These are phyloP conservation scores for Xanthia togata DNA, from an alignment of 2,888 invertebrate genomes.

Conservation along the genomic window DNA sequence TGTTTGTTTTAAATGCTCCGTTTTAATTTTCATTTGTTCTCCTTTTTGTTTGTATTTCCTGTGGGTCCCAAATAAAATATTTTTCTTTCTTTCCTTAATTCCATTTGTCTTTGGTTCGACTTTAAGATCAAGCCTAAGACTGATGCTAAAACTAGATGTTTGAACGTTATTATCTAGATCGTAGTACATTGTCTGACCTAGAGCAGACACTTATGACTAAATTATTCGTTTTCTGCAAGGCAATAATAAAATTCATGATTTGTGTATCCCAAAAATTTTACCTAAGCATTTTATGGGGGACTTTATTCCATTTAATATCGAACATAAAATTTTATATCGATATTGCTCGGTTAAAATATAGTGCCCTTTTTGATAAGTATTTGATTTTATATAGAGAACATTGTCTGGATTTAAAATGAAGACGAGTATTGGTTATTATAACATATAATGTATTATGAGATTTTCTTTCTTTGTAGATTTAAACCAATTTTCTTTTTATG, in stretches of 20 bases:
- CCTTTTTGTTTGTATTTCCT: no score
- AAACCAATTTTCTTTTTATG: no score
- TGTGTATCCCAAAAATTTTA: conserved; percentile 22
- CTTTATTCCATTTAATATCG: conserved; percentile 49
- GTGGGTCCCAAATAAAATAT: no score
- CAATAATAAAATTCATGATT: conserved; percentile 24
- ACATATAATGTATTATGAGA: no score
- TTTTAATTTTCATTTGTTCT: no score
- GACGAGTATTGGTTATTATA: no score
- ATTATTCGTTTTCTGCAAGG: neutral
- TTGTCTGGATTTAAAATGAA: neutral
- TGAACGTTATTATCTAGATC: neutral
- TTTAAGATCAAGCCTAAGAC: no score
- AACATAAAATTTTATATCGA: conserved; percentile 54
- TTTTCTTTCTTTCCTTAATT: no score
- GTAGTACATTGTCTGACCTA: neutral
- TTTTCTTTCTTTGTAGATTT: neutral
- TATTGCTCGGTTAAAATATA: conserved; percentile 32
- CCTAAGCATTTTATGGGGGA: conserved; percentile 49
- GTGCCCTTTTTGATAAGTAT: conserved; percentile 1
- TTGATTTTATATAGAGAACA: conserved; percentile 1
- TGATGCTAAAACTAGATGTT: no score
- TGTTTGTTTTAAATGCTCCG: no score
- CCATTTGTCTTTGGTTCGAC: no score
- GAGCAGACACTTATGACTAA: neutral